These are phyloP conservation scores for Cromileptes altivelis DNA, from an alignment of 2,113 vertebrate genomes.

Conservation along the genomic window DNA sequence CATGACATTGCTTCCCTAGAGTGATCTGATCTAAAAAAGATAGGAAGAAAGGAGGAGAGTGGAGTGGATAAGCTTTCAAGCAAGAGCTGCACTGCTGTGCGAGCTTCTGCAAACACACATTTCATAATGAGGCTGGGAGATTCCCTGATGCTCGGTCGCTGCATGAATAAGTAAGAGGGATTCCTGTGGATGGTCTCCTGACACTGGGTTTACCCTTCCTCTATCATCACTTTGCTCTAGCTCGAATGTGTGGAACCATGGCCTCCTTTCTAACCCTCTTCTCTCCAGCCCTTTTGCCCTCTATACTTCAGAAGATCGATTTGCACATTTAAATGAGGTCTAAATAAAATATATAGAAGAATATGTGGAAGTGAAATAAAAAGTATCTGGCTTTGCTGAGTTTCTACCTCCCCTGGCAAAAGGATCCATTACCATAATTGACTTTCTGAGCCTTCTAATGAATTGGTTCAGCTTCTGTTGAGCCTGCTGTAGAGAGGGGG, in stretches of 20 bases:
- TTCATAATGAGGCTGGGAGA: slow-evolving; percentile 79
- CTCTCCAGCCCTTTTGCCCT: slow-evolving; percentile 31
- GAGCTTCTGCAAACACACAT: slow-evolving; percentile 66
- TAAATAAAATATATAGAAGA: slow-evolving; percentile 75
- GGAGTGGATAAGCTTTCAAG: slow-evolving; percentile 78
- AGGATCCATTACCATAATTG: slow-evolving; percentile 80
- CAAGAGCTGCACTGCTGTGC: slow-evolving; percentile 57
- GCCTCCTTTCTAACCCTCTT: slow-evolving; percentile 22
- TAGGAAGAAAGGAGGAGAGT: slow-evolving; percentile 58
- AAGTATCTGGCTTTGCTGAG: slow-evolving; percentile 58
- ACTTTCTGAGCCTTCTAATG: slow-evolving; percentile 81
- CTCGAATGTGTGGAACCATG: slow-evolving; percentile 1
- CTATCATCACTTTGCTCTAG: slow-evolving; percentile 51
- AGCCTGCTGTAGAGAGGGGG: slow-evolving; percentile 41
- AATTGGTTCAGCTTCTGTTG: slow-evolving; percentile 74
- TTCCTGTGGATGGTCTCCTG: slow-evolving; percentile 73
- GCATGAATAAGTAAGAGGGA: slow-evolving; percentile 78
- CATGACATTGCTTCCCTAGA: slow-evolving; percentile 72
- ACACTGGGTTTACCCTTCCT: slow-evolving; percentile 52
- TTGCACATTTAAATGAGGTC: slow-evolving; percentile 69
- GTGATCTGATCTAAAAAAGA: slow-evolving; percentile 74
- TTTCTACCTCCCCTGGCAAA: slow-evolving; percentile 65
- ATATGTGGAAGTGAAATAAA: slow-evolving; percentile 42
- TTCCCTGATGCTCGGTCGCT: slow-evolving; percentile 70
- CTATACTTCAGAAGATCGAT: slow-evolving; percentile 60